Evolutionary conservation across 2,797 vertebrate species (phyloP).

Genomic region (Squalus acanthias): DNA sequence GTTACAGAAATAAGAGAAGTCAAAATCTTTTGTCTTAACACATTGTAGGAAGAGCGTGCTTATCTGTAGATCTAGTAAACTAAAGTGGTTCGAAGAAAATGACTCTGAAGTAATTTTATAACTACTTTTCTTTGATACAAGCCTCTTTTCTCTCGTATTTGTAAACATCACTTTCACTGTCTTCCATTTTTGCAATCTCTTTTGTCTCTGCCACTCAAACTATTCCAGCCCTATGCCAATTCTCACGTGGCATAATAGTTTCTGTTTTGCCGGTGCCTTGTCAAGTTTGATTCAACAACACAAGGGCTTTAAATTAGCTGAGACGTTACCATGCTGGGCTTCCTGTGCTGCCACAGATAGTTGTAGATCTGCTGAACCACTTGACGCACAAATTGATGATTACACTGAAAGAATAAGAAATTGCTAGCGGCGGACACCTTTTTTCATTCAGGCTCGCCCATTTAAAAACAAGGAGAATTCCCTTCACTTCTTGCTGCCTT

Average conservation of each 20-base stretch:
- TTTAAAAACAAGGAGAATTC: slow-evolving; percentile 48
- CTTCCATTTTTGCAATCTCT: slow-evolving; percentile 47
- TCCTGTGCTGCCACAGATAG: slow-evolving; percentile 48
- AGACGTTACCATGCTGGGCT: slow-evolving; percentile 58
- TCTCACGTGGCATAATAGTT: slow-evolving; percentile 62
- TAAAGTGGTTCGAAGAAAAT: background rate
- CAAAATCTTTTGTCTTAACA: background rate
- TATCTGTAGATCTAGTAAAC: background rate
- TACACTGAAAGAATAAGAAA: slow-evolving; percentile 55
- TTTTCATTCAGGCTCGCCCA: slow-evolving; percentile 48
- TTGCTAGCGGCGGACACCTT: slow-evolving; percentile 53
- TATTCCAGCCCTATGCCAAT: slow-evolving; percentile 52
- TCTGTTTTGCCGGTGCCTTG: slow-evolving; percentile 58
- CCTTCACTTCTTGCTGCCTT: slow-evolving; percentile 49
- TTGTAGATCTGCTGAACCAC: slow-evolving; percentile 50
- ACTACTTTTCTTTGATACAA: background rate
- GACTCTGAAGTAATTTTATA: background rate
- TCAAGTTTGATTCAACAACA: slow-evolving; percentile 61
- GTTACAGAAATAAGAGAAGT: background rate
- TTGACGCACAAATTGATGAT: slow-evolving; percentile 62
- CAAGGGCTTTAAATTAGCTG: slow-evolving; percentile 64
- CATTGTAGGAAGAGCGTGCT: background rate
- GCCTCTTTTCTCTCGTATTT: background rate
- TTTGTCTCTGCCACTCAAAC: slow-evolving; percentile 58
- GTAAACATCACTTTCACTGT: background rate